Base-by-base conservation (phyloP, 2,888 invertebrate genomes). In the Leptarthrus brevirostris region DNA sequence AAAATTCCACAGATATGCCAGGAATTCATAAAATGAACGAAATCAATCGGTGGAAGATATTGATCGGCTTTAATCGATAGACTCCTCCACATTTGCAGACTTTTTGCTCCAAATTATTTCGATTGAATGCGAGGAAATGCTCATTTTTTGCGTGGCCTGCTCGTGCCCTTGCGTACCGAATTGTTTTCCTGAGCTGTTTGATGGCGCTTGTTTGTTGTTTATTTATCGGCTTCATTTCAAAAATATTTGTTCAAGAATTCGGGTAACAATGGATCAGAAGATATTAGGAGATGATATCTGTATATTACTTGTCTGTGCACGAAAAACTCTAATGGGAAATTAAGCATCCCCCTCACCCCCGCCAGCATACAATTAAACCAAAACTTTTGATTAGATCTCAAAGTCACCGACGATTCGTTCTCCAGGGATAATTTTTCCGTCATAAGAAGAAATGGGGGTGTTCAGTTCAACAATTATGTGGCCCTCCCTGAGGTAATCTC, bases 1-100 rank as follows among this genome's bases (percentile, higher is more conserved):
- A 69, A 69, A 69, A 69, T 69, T 69, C 69, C 52, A 14, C 69
- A 69, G 69, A 30, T 69, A 69, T 69, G 52, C 69, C 34, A 20
- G 34, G 69, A 69, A 69, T 69, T 69, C 69, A 69, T 69, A 69
- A 69, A 69, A 69, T 52, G 69, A 69, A 52, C 52, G 69, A 69
- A 69, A 69, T 69, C 69, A 69, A 69, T 69, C 52, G 52, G 30
- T 24, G 69, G 30, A 69, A 34, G 69, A 69, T 69, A 69, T 69
- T 69, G 69, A 69, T 69, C 69, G 52, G 34, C 52, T 52, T 52
- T 69, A 69, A 69, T 69, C 69, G 52, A 69, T 69, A 20, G 36
- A 69, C 69, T 58, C 12, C 44, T 47, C 64, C 47, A 16, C 64
- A 26, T 44, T 66, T 14, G 14, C 26, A 47, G 47, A 24, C 64